phyloP scores from a whole-genome alignment of 2,888 invertebrate genomes.

The Euproctis similis region DNA sequence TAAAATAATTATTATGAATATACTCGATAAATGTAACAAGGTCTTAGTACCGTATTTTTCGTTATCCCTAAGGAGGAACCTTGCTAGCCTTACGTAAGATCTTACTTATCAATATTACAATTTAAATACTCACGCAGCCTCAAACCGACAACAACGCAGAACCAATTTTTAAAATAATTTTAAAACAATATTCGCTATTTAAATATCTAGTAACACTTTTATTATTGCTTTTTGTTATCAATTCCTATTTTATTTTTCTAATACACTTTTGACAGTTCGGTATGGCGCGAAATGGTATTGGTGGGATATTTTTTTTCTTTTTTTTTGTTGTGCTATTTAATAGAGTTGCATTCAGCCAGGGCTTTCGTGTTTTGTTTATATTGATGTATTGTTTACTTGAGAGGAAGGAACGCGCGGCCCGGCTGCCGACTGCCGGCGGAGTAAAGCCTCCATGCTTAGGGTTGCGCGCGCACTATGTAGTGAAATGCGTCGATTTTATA shows the following conservation, averaged over 20 bases:
- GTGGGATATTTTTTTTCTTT: conserved; percentile 20
- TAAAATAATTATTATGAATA: too few species aligned
- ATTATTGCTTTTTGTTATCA: conserved; percentile 65
- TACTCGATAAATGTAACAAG: too few species aligned
- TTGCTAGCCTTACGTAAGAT: conserved; percentile 64
- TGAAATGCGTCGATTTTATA: conserved; percentile 59
- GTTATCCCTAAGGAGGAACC: conserved; percentile 13
- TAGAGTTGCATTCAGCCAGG: conserved; percentile 55
- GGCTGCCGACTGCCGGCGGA: conserved; percentile 71
- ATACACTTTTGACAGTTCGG: conserved; percentile 40
- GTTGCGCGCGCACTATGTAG: conserved; percentile 59
- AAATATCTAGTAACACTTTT: conserved; percentile 52
- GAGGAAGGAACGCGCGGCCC: conserved; percentile 60
- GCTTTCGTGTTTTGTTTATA: conserved; percentile 62
- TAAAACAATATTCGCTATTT: conserved; percentile 26
- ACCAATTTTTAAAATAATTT: conserved; percentile 46
- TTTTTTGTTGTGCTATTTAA: conserved; percentile 23
- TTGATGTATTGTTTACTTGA: conserved; percentile 50
- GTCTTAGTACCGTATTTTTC: too few species aligned
- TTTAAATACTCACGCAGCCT: conserved; percentile 57
- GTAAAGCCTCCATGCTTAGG: conserved; percentile 43
- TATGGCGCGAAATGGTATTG: conserved; percentile 46
- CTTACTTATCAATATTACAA: conserved; percentile 40
- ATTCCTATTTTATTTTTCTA: conserved; percentile 43
- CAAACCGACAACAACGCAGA: conserved; percentile 39